Base-by-base conservation (phyloP, 2,113 vertebrate genomes). In the Calyptomena viridis region DNA sequence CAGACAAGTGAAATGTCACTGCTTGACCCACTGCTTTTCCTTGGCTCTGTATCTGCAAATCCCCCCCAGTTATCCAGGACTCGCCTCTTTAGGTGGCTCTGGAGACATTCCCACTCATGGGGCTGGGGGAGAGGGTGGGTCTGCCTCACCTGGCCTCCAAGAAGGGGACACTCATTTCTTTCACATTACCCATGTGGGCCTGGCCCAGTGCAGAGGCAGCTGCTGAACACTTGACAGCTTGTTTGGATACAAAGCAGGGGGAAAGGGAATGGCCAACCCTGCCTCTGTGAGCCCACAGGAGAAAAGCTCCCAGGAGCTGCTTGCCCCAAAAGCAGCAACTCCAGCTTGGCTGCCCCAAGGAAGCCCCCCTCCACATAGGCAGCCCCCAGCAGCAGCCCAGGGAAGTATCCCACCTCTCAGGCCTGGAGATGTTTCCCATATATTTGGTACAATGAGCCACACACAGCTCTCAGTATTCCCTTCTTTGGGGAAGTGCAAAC, bases 141-240 rank as follows among this genome's bases (percentile, higher is more conserved):
- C 21, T 72, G 39, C 19, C 72, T 50, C 24, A 49, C 31, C 79
- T 42, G 40, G 40, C 12, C 47, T 37, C 63, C 19, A 7, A 8
- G 23, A 67, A 60, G 27, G 33, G 37, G 28, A 6, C 11, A 44
- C 15, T 28, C 1, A 0, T 37, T 62, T 50, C 52, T 66, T 7
- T 73, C 47, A 20, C 5, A 2, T 55, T 6, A 1, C 47, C 40
- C 2, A 0, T 0, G 5, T 30, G 18, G 17, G 9, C 15, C 59
- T 28, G 28, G 66, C 33, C 37, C 66, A 1, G 0, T 10, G 18
- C 72, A 73, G 72, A 55, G 28, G 53, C 4, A 1, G 55, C 72
- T 87, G 59, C 78, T 79, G 53, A 87, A 33, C 2, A 0, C 47
- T 33, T 79, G 60, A 68, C 66, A 87, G 71, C 42, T 78, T 77